Conservation (phyloP, 1,140 invertebrate genomes). For the Tetraneura akinire region DNA sequence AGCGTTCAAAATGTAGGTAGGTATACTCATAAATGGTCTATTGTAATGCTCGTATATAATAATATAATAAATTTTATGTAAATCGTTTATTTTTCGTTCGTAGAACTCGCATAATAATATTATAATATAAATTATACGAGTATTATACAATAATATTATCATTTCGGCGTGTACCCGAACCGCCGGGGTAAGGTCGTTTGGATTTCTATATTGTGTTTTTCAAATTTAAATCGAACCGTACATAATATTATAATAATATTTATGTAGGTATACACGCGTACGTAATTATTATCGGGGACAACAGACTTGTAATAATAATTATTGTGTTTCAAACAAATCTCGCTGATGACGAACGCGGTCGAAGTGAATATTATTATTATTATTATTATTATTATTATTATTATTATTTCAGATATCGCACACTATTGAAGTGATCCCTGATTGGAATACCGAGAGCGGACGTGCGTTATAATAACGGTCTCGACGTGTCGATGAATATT, state of each 20-base stretch:
- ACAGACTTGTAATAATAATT: slow-evolving; percentile 37
- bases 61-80: no score
- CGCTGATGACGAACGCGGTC: slow-evolving; percentile 12
- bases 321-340: slow-evolving; percentile 44
- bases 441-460: slow-evolving; percentile 49
- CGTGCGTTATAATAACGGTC: slow-evolving; percentile 48
- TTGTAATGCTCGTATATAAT: no score
- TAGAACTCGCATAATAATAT: no score
- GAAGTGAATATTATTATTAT: slow-evolving; percentile 47
- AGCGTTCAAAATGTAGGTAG: no score
- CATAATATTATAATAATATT: no score
- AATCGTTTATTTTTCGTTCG: no score
- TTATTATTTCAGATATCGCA: slow-evolving; percentile 42
- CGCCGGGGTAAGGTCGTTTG: slow-evolving; percentile 2
- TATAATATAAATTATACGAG: no score
- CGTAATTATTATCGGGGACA: slow-evolving; percentile 30
- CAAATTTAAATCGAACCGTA: background rate
- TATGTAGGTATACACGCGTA: no score
- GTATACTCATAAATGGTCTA: no score
- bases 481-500: slow-evolving; percentile 49
- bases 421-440: slow-evolving; percentile 49
- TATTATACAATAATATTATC: no score
- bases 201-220: background rate
- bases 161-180: no score
- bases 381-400: no score